Evolutionary conservation across 2,113 vertebrate genomes (phyloP), one percentile per base, ranked within the genome.

Genomic region (Halichoeres trimaculatus): DNA sequence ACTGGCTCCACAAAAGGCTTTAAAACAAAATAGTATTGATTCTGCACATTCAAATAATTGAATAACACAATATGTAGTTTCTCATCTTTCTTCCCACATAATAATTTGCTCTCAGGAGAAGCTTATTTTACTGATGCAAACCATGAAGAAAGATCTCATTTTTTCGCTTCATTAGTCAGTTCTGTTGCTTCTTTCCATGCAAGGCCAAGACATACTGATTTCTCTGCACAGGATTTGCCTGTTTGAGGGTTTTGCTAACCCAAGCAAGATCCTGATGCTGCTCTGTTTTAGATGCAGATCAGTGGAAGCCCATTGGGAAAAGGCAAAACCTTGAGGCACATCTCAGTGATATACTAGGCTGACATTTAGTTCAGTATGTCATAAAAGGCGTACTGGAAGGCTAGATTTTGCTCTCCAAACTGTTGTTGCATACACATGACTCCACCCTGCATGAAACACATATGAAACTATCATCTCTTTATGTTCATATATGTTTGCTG

Each of bases 201-300:
- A 66, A 69, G 57, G 38, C 51, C 26, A 19, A 62, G 50, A 54
- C 24, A 4, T 30, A 30, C 30, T 1, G 34, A 14, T 41, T 23
- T 51, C 26, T 26, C n/a, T 19, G 62, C 43, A 36, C 36, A 64
- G 24, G 66, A 30, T 83, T 70, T 76, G 55, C 67, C 64, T 66
- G 47, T 63, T 53, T 36, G 47, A 14, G 24, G 16, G 14, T 22
- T 22, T 24, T 41, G 20, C 34, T 52, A 56, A 52, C 51, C 40
- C 1, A 0, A 57, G 41, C 35, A 61, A 71, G 23, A 34, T 3
- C n/a, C 63, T 30, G 2, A 56, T 62, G 50, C 13, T 65, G 51
- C 61, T 58, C 2, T 60, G 41, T 69, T 51, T 47, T 53, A 64
- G 19, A 54, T 30, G 40, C 16, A 17, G 43, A 17, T 57, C 45